Evolutionary conservation across 2,113 vertebrate species (phyloP).

Genomic region (Megaleporinus macrocephalus): DNA sequence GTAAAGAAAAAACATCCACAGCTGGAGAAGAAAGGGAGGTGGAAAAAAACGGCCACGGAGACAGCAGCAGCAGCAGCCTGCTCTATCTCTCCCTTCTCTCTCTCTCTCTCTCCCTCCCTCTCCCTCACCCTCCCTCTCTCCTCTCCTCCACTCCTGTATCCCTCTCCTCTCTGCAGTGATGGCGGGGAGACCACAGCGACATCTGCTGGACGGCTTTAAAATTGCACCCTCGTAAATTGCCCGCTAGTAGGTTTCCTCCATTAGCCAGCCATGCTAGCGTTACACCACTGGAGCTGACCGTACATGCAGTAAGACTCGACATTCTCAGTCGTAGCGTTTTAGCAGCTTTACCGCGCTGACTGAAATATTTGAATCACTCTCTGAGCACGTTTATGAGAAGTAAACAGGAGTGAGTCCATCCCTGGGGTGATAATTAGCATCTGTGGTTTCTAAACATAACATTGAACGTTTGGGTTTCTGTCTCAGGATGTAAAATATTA

Average conservation of each 20-base stretch:
- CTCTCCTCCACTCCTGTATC: constrained; percentile 47
- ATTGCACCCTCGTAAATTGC: background rate
- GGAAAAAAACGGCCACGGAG: constrained; percentile 47
- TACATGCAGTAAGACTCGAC: background rate
- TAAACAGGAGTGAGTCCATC: background rate
- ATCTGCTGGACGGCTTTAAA: constrained; percentile 28
- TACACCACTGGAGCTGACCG: background rate
- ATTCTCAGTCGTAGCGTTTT: background rate
- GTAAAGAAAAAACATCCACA: constrained; percentile 46
- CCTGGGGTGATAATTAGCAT: no score
- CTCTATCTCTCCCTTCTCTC: background rate
- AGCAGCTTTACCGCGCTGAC: background rate
- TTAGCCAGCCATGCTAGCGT: background rate
- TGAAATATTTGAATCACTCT: background rate
- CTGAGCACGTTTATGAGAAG: background rate
- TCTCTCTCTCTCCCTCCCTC: background rate
- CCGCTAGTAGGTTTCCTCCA: background rate
- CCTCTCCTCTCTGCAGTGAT: constrained; percentile 47
- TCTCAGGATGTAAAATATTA: no score
- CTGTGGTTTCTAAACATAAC: no score
- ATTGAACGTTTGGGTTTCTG: no score
- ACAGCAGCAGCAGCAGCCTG: constrained; percentile 22
- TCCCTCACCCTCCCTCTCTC: background rate
- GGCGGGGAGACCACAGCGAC: constrained; percentile 48
- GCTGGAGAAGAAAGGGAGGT: constrained; percentile 44